Evolutionary conservation across 2,113 vertebrate species (phyloP), one percentile per base, ranked within the genome.

Genomic region (Tenebrosternarchus preto): DNA sequence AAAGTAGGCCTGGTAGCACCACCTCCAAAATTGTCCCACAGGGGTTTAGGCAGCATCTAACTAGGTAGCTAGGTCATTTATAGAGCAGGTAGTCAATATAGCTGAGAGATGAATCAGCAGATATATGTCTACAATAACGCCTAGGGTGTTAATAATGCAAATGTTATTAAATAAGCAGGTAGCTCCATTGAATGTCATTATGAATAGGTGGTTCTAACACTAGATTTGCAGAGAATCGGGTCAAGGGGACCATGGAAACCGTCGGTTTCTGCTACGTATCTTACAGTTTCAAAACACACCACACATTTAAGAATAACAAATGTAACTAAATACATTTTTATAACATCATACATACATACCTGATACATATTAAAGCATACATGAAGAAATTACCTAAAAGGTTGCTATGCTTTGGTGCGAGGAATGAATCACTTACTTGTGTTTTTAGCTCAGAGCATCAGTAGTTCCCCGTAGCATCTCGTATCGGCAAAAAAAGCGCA

Each of bases 231-330:
- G 2, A 33, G 29, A 78, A 61, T 70, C 55, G 43, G 67, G 67
- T 71, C 77, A 78, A 78, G 53, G 67, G 43, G 66, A 78, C 19
- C 2, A 56, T 67, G 75, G 8, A 25, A 56, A 55, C 25, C 61
- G n/a, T 59, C 46, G n/a, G n/a, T n/a, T n/a, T n/a, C n/a, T n/a
- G n/a, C n/a, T 25, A 68, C 61, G 50, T 6, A 43, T 22, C 39
- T 61, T 53, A 9, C 25, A 76, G 6, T 36, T 66, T 27, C 60
- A 17, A 50, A 50, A 50, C 43, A 50, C 12, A 1, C 1, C 8
- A 15, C 43, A 50, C 12, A 50, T 50, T 50, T 50, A 11, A 15
- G 5, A 0, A 50, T 15, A 50, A 50, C 11, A 15, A 9, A 15
- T 50, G 12, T 50, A 50, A 50, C 1, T 2, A 43, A n/a, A n/a